Evolutionary conservation across 2,888 invertebrate species (phyloP), one percentile per base, ranked within the genome.

Genomic region (Melanostoma mellinum): DNA sequence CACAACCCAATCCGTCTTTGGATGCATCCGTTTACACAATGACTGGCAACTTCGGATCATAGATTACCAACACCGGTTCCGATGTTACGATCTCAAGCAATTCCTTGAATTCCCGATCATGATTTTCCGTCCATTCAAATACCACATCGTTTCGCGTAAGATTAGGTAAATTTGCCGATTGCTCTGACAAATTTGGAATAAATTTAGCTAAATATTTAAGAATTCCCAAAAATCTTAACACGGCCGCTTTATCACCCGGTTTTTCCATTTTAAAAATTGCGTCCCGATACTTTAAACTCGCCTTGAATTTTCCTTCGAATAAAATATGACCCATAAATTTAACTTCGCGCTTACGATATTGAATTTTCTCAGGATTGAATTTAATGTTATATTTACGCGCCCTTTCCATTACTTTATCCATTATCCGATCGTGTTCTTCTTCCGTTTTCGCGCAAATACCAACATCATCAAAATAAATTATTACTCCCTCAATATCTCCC

Each of bases 391-490:
- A 44, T n/a, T 65, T 20, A 36, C 20, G 8, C 3, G 85, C 81
- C 3, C 82, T 35, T 46, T 79, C 52, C 50, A 86, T n/a, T 46
- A 86, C 76, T 4, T 6, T 50, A 2, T 38, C 20, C n/a, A 86
- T 32, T 6, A n/a, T 76, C 61, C 67, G 36, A 68, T 84, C 72
- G 72, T 85, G 82, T 67, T 61, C 1, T 0, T 63, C 38, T 50
- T 9, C 40, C 9, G 10, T n/a, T 3, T 74, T 88, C 74, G 82
- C 80, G 20, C 20, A 20, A 30, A 88, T 85, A n/a, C 88, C 72
- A 35, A 89, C 36, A 84, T 89, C 88, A 85, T 89, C 88, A 52
- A 88, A 87, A 79, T n/a, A 89, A 3, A 89, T 77, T n/a, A 87
- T 65, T 4, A 89, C 87, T 4, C 88, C 87, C 30, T 87, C 86